Conservation (phyloP, 2,888 invertebrate genomes). For the Sepioteuthis lessoniana region DNA sequence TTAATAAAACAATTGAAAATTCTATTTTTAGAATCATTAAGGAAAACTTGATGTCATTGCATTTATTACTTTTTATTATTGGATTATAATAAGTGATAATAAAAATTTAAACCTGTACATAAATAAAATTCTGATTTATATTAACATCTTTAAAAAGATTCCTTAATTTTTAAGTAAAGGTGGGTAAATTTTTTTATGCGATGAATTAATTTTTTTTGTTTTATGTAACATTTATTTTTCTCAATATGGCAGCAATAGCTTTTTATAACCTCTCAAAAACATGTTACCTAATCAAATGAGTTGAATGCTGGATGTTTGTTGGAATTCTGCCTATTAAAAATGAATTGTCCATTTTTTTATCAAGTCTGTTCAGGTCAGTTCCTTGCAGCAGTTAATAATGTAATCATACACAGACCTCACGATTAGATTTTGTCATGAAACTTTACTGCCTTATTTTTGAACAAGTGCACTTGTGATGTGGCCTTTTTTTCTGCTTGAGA, state of each 20-base stretch:
- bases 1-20: neutral
- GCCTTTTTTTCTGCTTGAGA: neutral
- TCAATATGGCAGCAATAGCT: neutral
- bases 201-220: neutral
- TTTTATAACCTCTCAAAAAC: neutral
- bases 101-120: no score
- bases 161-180: neutral
- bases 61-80: no score
- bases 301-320: neutral
- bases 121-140: no score
- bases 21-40: neutral
- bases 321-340: neutral
- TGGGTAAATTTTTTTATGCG: neutral
- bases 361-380: neutral
- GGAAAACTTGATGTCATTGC: no score
- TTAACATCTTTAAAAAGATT: neutral
- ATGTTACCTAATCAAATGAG: neutral
- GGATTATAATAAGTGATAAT: no score
- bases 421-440: neutral
- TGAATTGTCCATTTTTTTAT: neutral
- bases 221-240: neutral
- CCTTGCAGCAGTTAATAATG: neutral
- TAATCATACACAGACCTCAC: neutral
- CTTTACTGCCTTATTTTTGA: conserved; percentile 11
- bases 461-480: conserved; percentile 16